phyloP scores from a whole-genome alignment of 2,113 vertebrate species.

The Leptodactylus fuscus region DNA sequence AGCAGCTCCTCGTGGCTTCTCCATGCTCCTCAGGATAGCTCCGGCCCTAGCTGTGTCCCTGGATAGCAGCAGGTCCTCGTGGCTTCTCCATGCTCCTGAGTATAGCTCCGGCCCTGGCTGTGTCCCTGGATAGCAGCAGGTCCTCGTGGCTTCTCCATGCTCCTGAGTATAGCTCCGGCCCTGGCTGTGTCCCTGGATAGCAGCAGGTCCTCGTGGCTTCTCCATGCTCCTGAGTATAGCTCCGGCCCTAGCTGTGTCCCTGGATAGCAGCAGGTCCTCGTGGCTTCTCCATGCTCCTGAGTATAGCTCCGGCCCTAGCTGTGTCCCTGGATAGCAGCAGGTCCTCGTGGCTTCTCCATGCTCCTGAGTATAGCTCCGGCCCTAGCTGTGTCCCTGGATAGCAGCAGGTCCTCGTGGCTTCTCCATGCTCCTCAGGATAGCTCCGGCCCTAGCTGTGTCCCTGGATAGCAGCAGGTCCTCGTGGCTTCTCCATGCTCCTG shows the following conservation, averaged over 20 bases:
- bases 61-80: background rate
- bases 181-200: background rate
- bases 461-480: background rate
- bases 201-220: background rate
- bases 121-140: background rate
- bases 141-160: background rate
- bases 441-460: background rate
- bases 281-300: no score
- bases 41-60: background rate
- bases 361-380: no score
- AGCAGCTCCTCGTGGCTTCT: background rate
- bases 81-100: no score
- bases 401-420: background rate
- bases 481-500: no score
- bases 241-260: background rate
- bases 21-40: no score
- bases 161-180: no score
- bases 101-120: no score
- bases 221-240: no score
- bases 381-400: background rate
- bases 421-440: no score
- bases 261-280: background rate
- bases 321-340: background rate
- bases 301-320: no score
- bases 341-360: background rate